Conservation (phyloP, 2,888 invertebrate genomes). For the Rhogogaster chlorosoma region DNA sequence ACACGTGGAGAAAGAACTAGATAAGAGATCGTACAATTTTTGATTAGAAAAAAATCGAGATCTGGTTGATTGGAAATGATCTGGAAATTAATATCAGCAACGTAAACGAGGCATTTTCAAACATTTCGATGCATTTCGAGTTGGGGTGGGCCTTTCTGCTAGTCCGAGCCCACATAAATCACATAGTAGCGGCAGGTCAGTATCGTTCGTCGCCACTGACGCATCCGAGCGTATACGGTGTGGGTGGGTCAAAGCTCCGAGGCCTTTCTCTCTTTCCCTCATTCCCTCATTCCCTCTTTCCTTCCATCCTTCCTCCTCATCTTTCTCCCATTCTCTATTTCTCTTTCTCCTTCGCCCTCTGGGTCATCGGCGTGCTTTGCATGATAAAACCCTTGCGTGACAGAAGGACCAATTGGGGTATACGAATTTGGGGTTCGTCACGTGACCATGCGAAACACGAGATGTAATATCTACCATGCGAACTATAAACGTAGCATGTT, state of each 20-base stretch:
- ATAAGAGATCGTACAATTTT: not conserved
- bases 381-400: slow-evolving; percentile 38
- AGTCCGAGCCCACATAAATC: slow-evolving; percentile 68
- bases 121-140: not conserved
- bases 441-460: slow-evolving; percentile 20
- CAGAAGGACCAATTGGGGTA: slow-evolving; percentile 7
- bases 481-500: not conserved
- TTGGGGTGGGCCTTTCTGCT: slow-evolving; percentile 14
- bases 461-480: not conserved
- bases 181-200: slow-evolving; percentile 75
- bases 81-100: not conserved
- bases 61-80: not conserved
- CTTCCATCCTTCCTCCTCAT: slow-evolving; percentile 56
- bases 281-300: slow-evolving; percentile 51
- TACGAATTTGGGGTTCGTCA: slow-evolving; percentile 31
- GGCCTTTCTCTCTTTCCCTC: slow-evolving; percentile 51
- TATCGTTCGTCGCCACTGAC: slow-evolving; percentile 50
- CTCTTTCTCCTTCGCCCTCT: slow-evolving; percentile 51
- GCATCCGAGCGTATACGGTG: slow-evolving; percentile 24
- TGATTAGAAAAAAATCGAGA: not conserved
- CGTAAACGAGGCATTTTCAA: not conserved
- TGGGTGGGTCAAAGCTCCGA: slow-evolving; percentile 21
- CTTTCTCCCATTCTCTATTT: slow-evolving; percentile 37
- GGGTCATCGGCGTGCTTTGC: slow-evolving; percentile 35
- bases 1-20: not conserved